These are phyloP conservation scores for Parapsyche elsis DNA, from an alignment of 1,140 invertebrate species.

Conservation along the genomic window DNA sequence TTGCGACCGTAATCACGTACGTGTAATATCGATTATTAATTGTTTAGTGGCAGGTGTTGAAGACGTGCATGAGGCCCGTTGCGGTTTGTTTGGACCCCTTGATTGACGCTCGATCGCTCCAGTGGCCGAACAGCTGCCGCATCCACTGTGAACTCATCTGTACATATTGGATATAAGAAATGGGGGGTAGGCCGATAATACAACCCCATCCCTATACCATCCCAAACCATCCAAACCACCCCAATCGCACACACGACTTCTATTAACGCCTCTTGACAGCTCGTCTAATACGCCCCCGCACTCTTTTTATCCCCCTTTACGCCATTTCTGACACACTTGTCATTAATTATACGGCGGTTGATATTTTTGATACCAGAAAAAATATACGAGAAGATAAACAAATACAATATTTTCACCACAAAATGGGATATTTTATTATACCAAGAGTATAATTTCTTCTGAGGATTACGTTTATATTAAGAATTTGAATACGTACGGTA, in stretches of 20 bases:
- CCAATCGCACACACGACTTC: not conserved
- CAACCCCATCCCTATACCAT: not conserved
- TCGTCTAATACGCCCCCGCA: conserved; percentile 9
- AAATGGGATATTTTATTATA: too few relatives aligned
- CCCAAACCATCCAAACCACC: not conserved
- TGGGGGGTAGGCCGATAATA: not conserved
- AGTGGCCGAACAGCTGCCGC: conserved; percentile 28
- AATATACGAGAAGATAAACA: not conserved
- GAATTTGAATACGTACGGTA: too few relatives aligned
- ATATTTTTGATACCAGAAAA: not conserved
- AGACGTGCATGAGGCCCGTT: not conserved
- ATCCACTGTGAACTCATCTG: conserved; percentile 37
- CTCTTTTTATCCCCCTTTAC: not conserved
- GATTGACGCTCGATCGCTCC: conserved; percentile 48
- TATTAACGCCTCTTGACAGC: conserved; percentile 20
- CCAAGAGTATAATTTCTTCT: too few relatives aligned
- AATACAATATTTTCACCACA: too few relatives aligned
- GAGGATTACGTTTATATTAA: too few relatives aligned
- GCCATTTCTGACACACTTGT: too few relatives aligned
- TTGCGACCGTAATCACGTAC: not conserved
- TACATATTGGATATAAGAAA: conserved; percentile 40
- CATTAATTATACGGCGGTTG: conserved; percentile 1
- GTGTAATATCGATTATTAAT: conserved; percentile 10
- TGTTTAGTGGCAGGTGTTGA: not conserved
- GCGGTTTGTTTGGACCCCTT: conserved; percentile 11